A percentile compares a stretch with the other conserved stretches of the same genome.
Conservation (phyloP, 2,888 invertebrate genomes). For the Vanessa cardui region DNA sequence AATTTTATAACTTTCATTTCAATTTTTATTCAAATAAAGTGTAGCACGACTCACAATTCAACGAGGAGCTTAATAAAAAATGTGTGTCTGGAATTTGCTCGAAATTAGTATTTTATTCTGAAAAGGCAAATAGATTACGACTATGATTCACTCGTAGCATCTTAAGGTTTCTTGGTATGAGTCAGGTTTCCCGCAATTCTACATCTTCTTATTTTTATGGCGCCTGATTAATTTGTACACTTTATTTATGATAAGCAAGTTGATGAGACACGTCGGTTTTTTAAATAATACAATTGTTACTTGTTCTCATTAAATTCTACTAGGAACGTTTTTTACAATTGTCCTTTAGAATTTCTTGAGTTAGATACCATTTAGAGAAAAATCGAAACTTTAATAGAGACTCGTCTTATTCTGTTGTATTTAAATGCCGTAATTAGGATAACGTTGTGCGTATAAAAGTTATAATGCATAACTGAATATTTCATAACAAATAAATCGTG, state of each 20-base stretch:
- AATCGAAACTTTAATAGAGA: too few species aligned
- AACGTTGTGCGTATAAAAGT: too few species aligned
- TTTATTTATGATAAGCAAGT: conserved; percentile 7
- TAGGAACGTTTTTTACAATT: too few species aligned
- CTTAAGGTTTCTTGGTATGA: conserved; percentile 41
- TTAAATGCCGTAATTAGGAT: too few species aligned
- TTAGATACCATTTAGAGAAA: too few species aligned
- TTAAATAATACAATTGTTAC: not conserved
- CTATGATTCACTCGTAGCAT: conserved; percentile 19
- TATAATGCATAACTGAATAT: too few species aligned
- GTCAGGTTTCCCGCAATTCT: conserved; percentile 52
- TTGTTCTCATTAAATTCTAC: not conserved
- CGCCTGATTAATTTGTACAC: conserved; percentile 29
- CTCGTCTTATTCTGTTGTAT: too few species aligned
- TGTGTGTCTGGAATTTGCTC: not conserved
- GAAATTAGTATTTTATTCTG: not conserved
- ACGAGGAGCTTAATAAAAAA: not conserved
- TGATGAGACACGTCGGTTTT: not conserved
- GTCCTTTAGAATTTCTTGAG: too few species aligned
- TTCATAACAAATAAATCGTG: too few species aligned
- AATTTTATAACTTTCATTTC: too few species aligned
- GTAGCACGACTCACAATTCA: too few species aligned
- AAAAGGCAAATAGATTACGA: not conserved
- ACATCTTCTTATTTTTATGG: conserved; percentile 45
- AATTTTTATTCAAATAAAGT: too few species aligned